Base-by-base conservation (phyloP, 2,888 invertebrate genomes). In the Nemoura dubitans region DNA sequence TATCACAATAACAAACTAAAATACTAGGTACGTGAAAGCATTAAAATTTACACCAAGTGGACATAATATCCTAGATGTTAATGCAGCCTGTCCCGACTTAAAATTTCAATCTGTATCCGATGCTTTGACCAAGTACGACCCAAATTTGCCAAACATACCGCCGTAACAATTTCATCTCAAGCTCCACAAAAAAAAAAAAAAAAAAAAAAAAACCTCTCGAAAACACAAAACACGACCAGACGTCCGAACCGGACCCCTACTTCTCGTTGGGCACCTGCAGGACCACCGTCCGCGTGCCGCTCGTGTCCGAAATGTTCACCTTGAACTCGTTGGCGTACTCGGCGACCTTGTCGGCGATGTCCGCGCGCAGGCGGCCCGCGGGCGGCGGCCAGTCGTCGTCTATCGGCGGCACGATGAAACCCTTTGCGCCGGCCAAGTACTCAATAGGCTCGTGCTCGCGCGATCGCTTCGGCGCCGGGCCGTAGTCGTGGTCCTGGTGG, bases 181-280 rank as follows among this genome's bases (percentile, higher is more conserved):
- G n/a, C n/a, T n/a, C 59, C 59, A 10, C 59, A 10, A 59, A 14
- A 59, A 59, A 59, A 3, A 59, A 10, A 21, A 59, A 3, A 36
- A 36, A 36, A 36, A 3, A n/a, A n/a, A n/a, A n/a, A n/a, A n/a
- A n/a, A n/a, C n/a, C n/a, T n/a, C n/a, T n/a, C n/a, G n/a, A 36
- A 3, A 36, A 36, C 3, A 36, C 36, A 6, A 36, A 36, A 10
- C 36, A 3, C 36, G 36, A 10, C 5, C 36, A 36, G 59, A 76
- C 26, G 21, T 10, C 26, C 76, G 26, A n/a, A n/a, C n/a, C n/a
- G n/a, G n/a, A n/a, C n/a, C n/a, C n/a, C 76, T 83, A 87, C 86
- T 91, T 89, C 83, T 91, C 91, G 77, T 90, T 91, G 5, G 91
- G 90, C 25, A 91, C 90, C 87, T 91, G 90, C 0, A 91, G 87